phyloP scores from a whole-genome alignment of 2,797 vertebrate genomes.

The Pteropus rufus region DNA sequence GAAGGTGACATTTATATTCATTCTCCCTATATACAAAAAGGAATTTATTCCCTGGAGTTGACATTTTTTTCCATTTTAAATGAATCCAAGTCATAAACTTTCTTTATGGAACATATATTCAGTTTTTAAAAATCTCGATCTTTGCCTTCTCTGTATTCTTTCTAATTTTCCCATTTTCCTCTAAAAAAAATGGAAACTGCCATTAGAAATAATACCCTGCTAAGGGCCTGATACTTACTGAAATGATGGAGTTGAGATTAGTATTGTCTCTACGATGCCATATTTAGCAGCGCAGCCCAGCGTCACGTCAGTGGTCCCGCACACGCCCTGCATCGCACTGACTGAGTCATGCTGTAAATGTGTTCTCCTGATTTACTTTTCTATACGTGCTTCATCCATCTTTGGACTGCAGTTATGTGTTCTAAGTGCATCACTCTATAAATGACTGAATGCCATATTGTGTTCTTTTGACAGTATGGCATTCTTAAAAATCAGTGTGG shows the following conservation, averaged over 20 bases:
- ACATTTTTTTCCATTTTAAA: constrained; percentile 1
- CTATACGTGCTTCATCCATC: neutral
- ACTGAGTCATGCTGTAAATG: rapidly evolving
- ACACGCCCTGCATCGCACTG: neutral
- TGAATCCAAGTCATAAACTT: neutral
- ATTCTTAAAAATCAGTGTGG: neutral
- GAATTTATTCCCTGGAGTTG: neutral
- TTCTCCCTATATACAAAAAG: neutral
- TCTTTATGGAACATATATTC: neutral
- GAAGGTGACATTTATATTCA: neutral
- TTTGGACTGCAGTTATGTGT: neutral
- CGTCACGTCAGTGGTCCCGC: neutral
- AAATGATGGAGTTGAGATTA: neutral
- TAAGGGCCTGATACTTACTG: neutral
- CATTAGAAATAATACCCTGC: neutral
- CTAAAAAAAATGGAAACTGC: neutral
- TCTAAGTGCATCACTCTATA: neutral
- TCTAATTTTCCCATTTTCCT: neutral
- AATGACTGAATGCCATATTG: neutral
- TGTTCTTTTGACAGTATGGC: neutral
- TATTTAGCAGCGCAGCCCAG: neutral
- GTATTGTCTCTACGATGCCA: neutral
- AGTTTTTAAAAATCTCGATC: neutral
- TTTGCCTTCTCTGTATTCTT: constrained; percentile 16
- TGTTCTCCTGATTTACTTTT: neutral